phyloP scores from a whole-genome alignment of 2,888 invertebrate species.

The Phasia obesa region DNA sequence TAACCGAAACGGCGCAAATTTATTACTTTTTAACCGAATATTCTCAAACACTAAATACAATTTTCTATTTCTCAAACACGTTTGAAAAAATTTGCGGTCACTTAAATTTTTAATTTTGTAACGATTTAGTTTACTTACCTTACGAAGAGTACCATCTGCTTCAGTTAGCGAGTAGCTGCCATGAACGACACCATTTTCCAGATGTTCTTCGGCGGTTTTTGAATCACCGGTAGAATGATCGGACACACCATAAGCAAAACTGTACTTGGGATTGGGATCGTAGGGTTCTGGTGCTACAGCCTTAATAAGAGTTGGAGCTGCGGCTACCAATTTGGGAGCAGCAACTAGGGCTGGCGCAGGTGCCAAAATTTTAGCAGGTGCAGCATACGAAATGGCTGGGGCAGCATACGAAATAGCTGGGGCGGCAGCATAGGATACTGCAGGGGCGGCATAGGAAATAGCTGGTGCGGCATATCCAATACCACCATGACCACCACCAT shows the following conservation, averaged over 20 bases:
- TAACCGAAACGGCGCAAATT: no score
- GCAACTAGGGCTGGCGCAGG: constrained; percentile 69
- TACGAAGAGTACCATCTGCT: constrained; percentile 86
- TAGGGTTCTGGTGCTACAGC: constrained; percentile 77
- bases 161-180: constrained; percentile 86
- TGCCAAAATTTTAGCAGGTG: constrained; percentile 70
- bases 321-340: constrained; percentile 74
- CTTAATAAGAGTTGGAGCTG: constrained; percentile 77
- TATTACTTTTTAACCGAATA: no score
- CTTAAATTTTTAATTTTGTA: neutral
- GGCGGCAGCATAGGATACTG: constrained; percentile 68
- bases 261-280: constrained; percentile 85
- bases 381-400: constrained; percentile 70
- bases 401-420: constrained; percentile 73
- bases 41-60: no score
- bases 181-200: constrained; percentile 86
- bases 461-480: constrained; percentile 70
- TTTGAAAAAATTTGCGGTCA: neutral
- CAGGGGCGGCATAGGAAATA: constrained; percentile 74
- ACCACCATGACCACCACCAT: constrained; percentile 41
- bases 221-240: constrained; percentile 86
- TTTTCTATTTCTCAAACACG: no score
- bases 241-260: constrained; percentile 87
- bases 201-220: constrained; percentile 83
- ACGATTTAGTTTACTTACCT: constrained; percentile 72